phyloP scores from a whole-genome alignment of 2,888 invertebrate species.

The Morpho helenor region DNA sequence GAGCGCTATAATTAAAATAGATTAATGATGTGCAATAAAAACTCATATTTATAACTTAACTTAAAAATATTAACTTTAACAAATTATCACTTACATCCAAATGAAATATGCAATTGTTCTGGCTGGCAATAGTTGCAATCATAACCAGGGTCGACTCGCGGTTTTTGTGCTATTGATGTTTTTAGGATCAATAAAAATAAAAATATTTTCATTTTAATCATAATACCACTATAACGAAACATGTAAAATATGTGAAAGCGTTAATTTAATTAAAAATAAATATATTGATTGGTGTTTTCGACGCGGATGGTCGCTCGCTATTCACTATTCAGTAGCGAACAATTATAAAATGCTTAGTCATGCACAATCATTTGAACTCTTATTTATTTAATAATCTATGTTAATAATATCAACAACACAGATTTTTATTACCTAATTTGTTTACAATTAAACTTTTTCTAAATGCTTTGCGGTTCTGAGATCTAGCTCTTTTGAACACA shows the following conservation, averaged over 20 bases:
- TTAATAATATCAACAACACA: too few relatives aligned
- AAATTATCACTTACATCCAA: slow-evolving; percentile 68
- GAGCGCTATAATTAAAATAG: not conserved
- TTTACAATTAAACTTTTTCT: too few relatives aligned
- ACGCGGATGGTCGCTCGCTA: too few relatives aligned
- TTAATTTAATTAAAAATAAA: slow-evolving; percentile 6
- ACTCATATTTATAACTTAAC: not conserved
- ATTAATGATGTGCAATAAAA: not conserved
- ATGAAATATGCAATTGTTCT: slow-evolving; percentile 83
- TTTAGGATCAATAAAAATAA: slow-evolving; percentile 17
- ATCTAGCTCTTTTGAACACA: too few relatives aligned
- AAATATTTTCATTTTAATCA: slow-evolving; percentile 14
- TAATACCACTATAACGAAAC: not conserved
- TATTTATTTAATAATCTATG: too few relatives aligned
- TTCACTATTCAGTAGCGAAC: too few relatives aligned
- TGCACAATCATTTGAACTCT: too few relatives aligned
- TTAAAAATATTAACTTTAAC: not conserved
- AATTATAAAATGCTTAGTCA: too few relatives aligned
- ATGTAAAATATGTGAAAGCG: not conserved
- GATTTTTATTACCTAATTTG: too few relatives aligned
- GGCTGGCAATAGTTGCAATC: slow-evolving; percentile 76
- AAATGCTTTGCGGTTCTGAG: too few relatives aligned
- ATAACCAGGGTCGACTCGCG: slow-evolving; percentile 31
- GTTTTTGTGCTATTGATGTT: slow-evolving; percentile 6
- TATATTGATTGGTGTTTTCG: not conserved